phyloP scores from a whole-genome alignment of 2,113 vertebrate genomes.

The Myiopsitta monachus region DNA sequence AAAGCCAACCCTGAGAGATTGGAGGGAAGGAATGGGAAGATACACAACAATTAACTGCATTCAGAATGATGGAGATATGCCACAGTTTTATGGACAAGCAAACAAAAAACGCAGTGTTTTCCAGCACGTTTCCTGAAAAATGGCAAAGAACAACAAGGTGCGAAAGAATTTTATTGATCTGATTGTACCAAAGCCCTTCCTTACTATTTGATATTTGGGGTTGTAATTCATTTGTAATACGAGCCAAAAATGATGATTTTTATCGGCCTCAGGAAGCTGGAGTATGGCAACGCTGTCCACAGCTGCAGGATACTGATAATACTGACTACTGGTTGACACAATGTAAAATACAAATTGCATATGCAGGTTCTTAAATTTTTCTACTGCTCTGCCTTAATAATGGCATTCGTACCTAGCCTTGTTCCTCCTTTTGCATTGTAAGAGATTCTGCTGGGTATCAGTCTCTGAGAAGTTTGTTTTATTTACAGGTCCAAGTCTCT shows the following conservation, averaged over 20 bases:
- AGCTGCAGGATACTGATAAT: not conserved
- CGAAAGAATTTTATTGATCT: not conserved
- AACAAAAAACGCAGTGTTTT: not conserved
- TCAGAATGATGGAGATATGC: not conserved
- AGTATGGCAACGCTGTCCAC: not conserved
- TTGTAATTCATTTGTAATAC: not conserved
- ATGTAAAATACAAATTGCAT: not conserved
- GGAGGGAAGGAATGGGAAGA: not conserved
- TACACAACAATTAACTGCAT: not conserved
- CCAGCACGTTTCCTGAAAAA: not conserved
- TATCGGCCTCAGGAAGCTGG: not conserved
- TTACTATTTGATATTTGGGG: not conserved
- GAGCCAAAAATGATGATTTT: not conserved
- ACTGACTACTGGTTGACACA: not conserved
- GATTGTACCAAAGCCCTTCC: not conserved
- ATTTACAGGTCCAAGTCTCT: not conserved
- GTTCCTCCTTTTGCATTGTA: not conserved
- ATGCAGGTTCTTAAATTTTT: not conserved
- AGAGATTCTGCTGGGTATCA: not conserved
- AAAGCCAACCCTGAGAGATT: not conserved
- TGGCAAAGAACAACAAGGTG: not conserved
- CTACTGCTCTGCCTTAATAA: not conserved
- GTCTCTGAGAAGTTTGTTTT: not conserved
- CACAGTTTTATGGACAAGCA: not conserved
- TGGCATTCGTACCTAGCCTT: not conserved